Conservation (phyloP, 2,888 invertebrate species). For the Trissonchulus sp. region DNA sequence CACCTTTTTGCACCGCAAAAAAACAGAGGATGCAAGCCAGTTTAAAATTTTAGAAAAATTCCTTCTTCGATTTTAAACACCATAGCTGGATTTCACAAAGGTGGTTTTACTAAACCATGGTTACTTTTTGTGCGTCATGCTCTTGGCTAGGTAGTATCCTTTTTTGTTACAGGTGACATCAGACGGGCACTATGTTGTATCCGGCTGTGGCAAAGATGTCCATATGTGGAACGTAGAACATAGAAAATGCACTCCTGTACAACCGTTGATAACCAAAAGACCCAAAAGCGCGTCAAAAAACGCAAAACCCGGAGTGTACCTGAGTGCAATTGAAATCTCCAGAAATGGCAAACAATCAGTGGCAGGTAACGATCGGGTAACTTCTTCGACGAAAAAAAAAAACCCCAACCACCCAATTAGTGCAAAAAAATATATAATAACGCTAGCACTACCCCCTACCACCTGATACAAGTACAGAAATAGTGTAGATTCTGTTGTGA, state of each 20-base stretch:
- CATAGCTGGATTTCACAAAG: too few relatives aligned
- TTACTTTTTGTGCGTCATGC: not conserved
- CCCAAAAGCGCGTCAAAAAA: not conserved
- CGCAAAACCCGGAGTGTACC: constrained; percentile 27
- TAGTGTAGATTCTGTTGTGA: too few relatives aligned
- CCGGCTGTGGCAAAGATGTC: constrained; percentile 71
- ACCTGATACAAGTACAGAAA: too few relatives aligned
- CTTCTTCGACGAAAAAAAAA: too few relatives aligned
- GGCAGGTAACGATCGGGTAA: too few relatives aligned
- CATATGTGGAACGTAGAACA: constrained; percentile 42
- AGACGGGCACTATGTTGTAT: constrained; percentile 80
- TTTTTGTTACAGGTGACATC: constrained; percentile 56
- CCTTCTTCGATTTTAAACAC: too few relatives aligned
- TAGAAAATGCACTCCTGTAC: not conserved
- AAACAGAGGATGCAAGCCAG: too few relatives aligned
- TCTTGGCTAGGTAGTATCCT: not conserved
- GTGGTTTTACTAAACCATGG: too few relatives aligned
- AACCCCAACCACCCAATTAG: too few relatives aligned
- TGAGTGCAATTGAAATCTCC: constrained; percentile 36
- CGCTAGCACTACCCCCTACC: too few relatives aligned
- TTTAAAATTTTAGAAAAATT: not conserved
- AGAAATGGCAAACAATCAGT: not conserved
- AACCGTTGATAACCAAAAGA: not conserved
- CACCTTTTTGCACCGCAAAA: too few relatives aligned
- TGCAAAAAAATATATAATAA: too few relatives aligned